Base-by-base conservation (phyloP, 1,140 invertebrate species). In the Drosophila eugracilis region DNA sequence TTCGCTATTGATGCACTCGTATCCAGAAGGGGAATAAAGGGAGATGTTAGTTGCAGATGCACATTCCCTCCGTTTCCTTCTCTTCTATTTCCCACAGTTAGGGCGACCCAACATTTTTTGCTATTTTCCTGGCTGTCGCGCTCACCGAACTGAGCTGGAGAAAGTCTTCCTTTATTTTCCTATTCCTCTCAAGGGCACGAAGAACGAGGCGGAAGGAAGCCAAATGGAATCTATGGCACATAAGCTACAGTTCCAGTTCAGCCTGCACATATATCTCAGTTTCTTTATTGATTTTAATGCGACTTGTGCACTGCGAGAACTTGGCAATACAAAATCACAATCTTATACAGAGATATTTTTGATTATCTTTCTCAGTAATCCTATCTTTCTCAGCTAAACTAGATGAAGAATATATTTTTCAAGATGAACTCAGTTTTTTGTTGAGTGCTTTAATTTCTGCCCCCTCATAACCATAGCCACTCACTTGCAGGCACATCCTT, bases 251-350 rank as follows among this genome's bases (percentile, higher is more conserved):
- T 75, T 69, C 58, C 54, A 72, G 47, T 55, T 80, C 36, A 36
- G 60, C 14, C 10, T 24, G 36, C 48, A 63, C 58, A 72, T 69
- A 41, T 50, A 59, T 54, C 55, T 62, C 26, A 28, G 47, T 42
- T 52, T 5, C 14, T 76, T 81, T 86, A 85, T 85, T 86, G 81
- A 85, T 86, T 85, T 85, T 71, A 59, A 67, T 78, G 75, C 54
- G 21, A 52, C 28, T 26, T 42, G 24, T 66, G 15, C 17, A 66
- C 17, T 21, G 39, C 0, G 3, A 62, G 12, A 48, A 63, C 47
- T 42, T 2, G 3, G 10, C 4, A 6, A 30, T 12, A 3, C n/a
- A n/a, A n/a, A n/a, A n/a, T n/a, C n/a, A n/a, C n/a, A n/a, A n/a
- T n/a, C n/a, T n/a, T n/a, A n/a, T n/a, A n/a, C n/a, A n/a, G n/a